These are phyloP conservation scores for Drosophila setifemur DNA, from an alignment of 1,140 invertebrate species.

Conservation along the genomic window DNA sequence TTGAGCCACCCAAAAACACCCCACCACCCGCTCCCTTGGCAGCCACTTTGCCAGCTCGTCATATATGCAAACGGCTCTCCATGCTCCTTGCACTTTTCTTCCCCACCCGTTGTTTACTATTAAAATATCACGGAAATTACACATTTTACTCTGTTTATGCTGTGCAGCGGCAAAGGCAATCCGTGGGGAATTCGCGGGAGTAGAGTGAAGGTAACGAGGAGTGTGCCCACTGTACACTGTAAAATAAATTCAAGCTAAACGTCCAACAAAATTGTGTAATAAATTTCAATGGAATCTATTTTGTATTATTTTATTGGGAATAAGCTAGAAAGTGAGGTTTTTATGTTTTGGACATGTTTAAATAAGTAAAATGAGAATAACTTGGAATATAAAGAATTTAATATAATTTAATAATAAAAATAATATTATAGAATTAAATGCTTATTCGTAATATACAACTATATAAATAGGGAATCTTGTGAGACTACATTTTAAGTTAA, in stretches of 20 bases:
- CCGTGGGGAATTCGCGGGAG: conserved; percentile 10
- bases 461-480: too few relatives aligned
- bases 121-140: conserved; percentile 81
- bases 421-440: too few relatives aligned
- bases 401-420: too few relatives aligned
- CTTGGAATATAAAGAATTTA: too few relatives aligned
- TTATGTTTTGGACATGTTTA: too few relatives aligned
- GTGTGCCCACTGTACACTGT: background rate
- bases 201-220: conserved; percentile 5
- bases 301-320: background rate
- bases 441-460: too few relatives aligned
- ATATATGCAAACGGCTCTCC: conserved; percentile 58
- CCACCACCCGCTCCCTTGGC: background rate
- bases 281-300: background rate
- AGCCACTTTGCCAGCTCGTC: conserved; percentile 67
- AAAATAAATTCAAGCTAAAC: too few relatives aligned
- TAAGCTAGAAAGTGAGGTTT: too few relatives aligned
- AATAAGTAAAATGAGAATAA: too few relatives aligned
- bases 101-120: conserved; percentile 73
- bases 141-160: conserved; percentile 80
- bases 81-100: conserved; percentile 66
- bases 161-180: conserved; percentile 40
- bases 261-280: background rate
- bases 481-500: too few relatives aligned
- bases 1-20: background rate